phyloP scores from a whole-genome alignment of 1,140 invertebrate species.

The Heliconius hermathena region DNA sequence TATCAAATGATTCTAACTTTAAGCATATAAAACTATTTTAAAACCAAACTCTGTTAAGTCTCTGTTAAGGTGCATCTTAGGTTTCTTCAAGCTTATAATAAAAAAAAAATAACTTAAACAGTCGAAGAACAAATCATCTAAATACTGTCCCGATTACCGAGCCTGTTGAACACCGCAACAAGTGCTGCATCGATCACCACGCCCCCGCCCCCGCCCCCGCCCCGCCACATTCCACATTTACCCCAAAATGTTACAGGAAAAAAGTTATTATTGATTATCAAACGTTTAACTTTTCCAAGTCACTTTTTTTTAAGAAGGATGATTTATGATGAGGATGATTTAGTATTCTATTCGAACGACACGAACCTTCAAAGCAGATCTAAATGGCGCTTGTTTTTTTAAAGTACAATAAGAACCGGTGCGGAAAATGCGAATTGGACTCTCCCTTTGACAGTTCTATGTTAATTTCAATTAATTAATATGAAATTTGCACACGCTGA shows the following conservation, averaged over 20 bases:
- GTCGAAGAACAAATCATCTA: background rate
- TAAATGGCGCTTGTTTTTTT: too few species aligned
- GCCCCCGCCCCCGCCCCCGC: background rate
- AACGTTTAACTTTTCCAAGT: background rate
- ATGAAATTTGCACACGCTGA: too few species aligned
- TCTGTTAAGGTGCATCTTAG: too few species aligned
- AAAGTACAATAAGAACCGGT: too few species aligned
- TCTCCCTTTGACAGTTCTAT: too few species aligned
- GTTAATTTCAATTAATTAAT: too few species aligned
- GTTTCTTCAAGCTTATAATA: too few species aligned
- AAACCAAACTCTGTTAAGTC: too few species aligned
- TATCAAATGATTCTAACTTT: too few species aligned
- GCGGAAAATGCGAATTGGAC: too few species aligned
- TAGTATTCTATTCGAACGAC: background rate
- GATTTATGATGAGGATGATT: background rate
- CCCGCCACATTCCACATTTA: background rate
- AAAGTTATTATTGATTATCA: slow-evolving; percentile 16
- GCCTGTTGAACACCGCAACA: slow-evolving; percentile 27
- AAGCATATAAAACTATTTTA: too few species aligned
- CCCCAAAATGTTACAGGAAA: slow-evolving; percentile 10
- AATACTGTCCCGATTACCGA: background rate
- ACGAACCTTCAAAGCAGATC: too few species aligned
- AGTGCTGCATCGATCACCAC: slow-evolving; percentile 27
- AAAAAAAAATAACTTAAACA: background rate
- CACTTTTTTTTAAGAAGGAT: background rate